Conservation (phyloP, 2,797 vertebrate species). For the Lithobates sylvaticus region DNA sequence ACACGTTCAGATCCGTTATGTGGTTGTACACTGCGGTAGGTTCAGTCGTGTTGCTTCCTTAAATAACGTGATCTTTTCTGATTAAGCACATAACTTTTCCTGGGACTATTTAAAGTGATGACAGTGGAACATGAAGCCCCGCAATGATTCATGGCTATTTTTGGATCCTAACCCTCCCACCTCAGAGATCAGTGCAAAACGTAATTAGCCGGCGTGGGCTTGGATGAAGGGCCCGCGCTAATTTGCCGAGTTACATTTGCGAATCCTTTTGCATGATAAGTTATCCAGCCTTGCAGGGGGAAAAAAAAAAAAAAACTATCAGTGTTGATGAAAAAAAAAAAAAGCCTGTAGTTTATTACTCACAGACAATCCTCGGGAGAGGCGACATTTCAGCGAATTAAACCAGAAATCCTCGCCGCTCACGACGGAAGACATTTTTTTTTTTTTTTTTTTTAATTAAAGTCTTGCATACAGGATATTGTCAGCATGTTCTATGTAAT, state of each 20-base stretch:
- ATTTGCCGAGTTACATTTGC: constrained; percentile 28
- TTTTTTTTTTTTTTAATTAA: constrained; percentile 11
- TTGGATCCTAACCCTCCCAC: neutral
- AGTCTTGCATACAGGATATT: constrained; percentile 19
- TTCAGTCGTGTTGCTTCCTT: too few relatives aligned
- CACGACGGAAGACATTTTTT: neutral
- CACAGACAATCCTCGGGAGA: constrained; percentile 31
- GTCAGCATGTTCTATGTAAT: neutral
- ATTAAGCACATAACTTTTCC: neutral
- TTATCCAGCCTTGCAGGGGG: constrained; percentile 20
- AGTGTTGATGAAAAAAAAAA: constrained; percentile 28
- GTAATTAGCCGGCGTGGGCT: constrained; percentile 17
- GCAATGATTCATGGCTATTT: neutral
- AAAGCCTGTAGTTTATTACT: constrained; percentile 34
- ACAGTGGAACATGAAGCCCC: neutral
- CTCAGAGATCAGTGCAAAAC: neutral
- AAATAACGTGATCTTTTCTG: neutral
- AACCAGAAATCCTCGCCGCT: constrained; percentile 31
- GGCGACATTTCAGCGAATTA: constrained; percentile 40
- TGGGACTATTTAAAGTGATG: neutral
- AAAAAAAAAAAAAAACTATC: neutral
- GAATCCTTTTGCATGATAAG: constrained; percentile 13
- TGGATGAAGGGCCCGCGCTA: constrained; percentile 1
- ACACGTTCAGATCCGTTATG: too few relatives aligned
- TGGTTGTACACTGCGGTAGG: too few relatives aligned